Percentiles rank a stretch among this genome's conserved stretches.
These are phyloP conservation scores for Micrasema minimum DNA, from an alignment of 1,140 invertebrate species.

Conservation along the genomic window DNA sequence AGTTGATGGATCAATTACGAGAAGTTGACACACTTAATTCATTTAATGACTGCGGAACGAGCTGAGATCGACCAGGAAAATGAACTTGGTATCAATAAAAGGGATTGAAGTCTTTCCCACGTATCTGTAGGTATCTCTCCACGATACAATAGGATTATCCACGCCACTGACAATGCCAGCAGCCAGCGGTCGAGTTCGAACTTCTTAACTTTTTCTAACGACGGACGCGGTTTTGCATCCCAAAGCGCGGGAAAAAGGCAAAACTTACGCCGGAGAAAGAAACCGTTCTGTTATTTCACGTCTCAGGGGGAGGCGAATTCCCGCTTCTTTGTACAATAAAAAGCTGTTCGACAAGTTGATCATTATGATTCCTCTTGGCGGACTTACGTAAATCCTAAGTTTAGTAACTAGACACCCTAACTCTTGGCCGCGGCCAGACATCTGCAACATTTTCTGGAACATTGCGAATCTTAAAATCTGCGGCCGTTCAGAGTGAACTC, in stretches of 20 bases:
- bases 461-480: too few species aligned
- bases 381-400: too few species aligned
- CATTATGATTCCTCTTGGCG: background rate
- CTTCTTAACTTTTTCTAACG: slow-evolving; percentile 34
- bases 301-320: slow-evolving; percentile 22
- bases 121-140: slow-evolving; percentile 30
- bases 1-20: slow-evolving; percentile 11
- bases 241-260: slow-evolving; percentile 27
- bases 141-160: slow-evolving; percentile 48
- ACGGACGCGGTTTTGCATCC: slow-evolving; percentile 48
- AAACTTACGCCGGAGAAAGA: background rate
- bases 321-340: background rate
- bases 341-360: background rate
- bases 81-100: slow-evolving; percentile 7
- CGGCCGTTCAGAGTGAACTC: too few species aligned
- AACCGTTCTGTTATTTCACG: slow-evolving; percentile 28
- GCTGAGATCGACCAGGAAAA: slow-evolving; percentile 2
- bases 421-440: too few species aligned
- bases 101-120: slow-evolving; percentile 44
- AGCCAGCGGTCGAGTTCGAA: slow-evolving; percentile 32
- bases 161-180: slow-evolving; percentile 29
- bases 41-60: slow-evolving; percentile 17
- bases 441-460: too few species aligned
- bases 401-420: too few species aligned
- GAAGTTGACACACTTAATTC: slow-evolving; percentile 11